Evolutionary conservation across 1,140 invertebrate genomes (phyloP).

Genomic region (Dufourea novaeangliae): DNA sequence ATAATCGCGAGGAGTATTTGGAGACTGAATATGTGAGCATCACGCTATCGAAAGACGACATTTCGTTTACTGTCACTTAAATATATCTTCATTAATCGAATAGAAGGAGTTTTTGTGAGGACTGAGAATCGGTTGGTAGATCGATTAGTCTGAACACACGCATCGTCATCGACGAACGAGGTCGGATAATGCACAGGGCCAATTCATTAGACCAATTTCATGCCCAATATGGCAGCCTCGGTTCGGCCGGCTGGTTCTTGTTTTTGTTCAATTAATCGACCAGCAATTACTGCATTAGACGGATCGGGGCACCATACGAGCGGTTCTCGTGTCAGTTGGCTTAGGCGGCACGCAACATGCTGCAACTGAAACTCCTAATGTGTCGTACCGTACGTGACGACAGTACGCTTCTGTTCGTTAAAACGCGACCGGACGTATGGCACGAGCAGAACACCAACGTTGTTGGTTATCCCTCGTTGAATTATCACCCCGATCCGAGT

Average conservation of each 20-base stretch:
- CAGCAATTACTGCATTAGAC: conserved; percentile 71
- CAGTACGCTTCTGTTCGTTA: conserved; percentile 40
- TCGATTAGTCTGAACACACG: conserved; percentile 46
- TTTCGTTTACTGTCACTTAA: no score
- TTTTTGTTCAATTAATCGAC: conserved; percentile 75
- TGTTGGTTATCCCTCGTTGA: not conserved
- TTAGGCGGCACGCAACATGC: conserved; percentile 53
- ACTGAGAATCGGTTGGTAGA: conserved; percentile 55
- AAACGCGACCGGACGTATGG: conserved; percentile 46
- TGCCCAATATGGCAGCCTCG: conserved; percentile 58
- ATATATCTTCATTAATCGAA: conserved; percentile 54
- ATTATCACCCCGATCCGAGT: conserved; percentile 23
- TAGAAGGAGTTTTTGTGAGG: conserved; percentile 24
- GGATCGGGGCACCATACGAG: conserved; percentile 45
- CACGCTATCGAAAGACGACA: no score
- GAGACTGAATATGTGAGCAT: no score
- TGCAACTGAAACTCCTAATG: conserved; percentile 44
- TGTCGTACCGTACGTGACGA: conserved; percentile 33
- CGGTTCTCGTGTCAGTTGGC: conserved; percentile 74
- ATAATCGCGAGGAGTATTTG: no score
- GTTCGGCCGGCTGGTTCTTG: conserved; percentile 58
- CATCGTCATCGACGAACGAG: conserved; percentile 43
- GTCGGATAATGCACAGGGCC: conserved; percentile 24
- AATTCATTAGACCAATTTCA: conserved; percentile 68
- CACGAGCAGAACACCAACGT: not conserved